Percentiles rank a stretch among this genome's conserved stretches.
Evolutionary conservation across 2,797 vertebrate genomes (phyloP).

Genomic region (Clarias laeviceps): DNA sequence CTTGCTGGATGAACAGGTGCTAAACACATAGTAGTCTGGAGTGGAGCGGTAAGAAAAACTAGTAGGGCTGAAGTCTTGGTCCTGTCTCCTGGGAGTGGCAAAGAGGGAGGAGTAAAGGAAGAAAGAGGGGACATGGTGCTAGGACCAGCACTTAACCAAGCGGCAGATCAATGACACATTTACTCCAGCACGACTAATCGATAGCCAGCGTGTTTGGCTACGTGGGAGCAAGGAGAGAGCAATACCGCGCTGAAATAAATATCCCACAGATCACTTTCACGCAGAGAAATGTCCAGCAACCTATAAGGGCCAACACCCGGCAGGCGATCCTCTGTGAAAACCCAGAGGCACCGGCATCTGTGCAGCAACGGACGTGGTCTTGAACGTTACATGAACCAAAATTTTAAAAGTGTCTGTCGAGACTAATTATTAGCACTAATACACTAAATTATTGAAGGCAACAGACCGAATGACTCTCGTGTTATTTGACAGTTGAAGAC

Average conservation of each 20-base stretch:
- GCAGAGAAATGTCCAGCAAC: slow-evolving; percentile 34
- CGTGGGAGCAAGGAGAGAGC: slow-evolving; percentile 40
- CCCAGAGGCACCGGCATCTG: slow-evolving; percentile 8
- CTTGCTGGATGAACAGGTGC: not conserved
- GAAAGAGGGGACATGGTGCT: slow-evolving; percentile 11
- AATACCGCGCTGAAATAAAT: slow-evolving; percentile 46
- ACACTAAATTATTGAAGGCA: not conserved
- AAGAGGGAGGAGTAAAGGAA: slow-evolving; percentile 4
- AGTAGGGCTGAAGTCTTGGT: slow-evolving; percentile 3
- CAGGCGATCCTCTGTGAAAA: slow-evolving; percentile 16
- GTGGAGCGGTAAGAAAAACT: not conserved
- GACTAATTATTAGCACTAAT: not conserved
- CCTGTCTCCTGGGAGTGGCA: slow-evolving; percentile 21
- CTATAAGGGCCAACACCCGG: slow-evolving; percentile 46
- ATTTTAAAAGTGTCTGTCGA: not conserved
- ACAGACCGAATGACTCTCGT: not conserved
- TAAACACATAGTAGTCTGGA: not conserved
- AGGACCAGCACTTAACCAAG: slow-evolving; percentile 48
- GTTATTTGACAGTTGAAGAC: not conserved
- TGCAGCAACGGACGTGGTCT: not conserved
- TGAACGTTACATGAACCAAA: not conserved
- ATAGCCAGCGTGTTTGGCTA: slow-evolving; percentile 56
- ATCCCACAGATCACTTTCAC: slow-evolving; percentile 53
- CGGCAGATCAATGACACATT: slow-evolving; percentile 59
- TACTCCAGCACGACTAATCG: slow-evolving; percentile 60